Evolutionary conservation across 2,113 vertebrate species (phyloP).

Genomic region (Nothocercus julius): DNA sequence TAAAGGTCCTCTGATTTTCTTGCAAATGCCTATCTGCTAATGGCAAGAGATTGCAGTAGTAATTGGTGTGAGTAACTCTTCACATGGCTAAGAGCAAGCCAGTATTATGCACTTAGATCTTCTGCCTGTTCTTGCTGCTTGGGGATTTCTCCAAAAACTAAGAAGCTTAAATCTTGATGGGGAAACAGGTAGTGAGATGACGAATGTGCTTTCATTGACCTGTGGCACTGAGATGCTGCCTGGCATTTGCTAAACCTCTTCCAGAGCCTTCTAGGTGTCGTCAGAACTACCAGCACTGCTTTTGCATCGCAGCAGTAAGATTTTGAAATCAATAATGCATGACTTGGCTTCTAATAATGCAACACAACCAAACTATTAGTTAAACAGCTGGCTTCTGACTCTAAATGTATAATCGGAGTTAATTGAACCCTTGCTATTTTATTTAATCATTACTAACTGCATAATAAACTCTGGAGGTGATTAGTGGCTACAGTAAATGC

Average conservation of each 20-base stretch:
- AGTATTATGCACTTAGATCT: not conserved
- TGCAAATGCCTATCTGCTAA: slow-evolving; percentile 6
- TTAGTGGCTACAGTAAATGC: slow-evolving; percentile 55
- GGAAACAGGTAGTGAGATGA: not conserved
- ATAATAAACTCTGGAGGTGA: slow-evolving; percentile 69
- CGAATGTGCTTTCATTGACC: not conserved
- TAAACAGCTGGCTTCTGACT: slow-evolving; percentile 70
- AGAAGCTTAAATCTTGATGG: not conserved
- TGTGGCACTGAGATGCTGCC: not conserved
- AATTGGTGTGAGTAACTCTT: slow-evolving; percentile 59
- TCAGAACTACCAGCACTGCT: not conserved
- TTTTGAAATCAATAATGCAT: slow-evolving; percentile 68
- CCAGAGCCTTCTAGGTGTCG: not conserved
- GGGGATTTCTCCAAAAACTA: slow-evolving; percentile 26
- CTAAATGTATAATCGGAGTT: slow-evolving; percentile 57
- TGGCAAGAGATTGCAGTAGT: slow-evolving; percentile 40
- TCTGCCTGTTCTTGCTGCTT: slow-evolving; percentile 37
- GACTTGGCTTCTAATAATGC: slow-evolving; percentile 62
- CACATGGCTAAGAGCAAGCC: not conserved
- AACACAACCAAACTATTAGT: slow-evolving; percentile 64
- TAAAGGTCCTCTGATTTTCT: not conserved
- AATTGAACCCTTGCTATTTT: slow-evolving; percentile 75
- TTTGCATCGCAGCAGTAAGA: not conserved
- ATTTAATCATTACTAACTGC: slow-evolving; percentile 70
- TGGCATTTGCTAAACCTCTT: not conserved